Conservation (phyloP, 1,140 invertebrate species). For the Drosophila arizonae region DNA sequence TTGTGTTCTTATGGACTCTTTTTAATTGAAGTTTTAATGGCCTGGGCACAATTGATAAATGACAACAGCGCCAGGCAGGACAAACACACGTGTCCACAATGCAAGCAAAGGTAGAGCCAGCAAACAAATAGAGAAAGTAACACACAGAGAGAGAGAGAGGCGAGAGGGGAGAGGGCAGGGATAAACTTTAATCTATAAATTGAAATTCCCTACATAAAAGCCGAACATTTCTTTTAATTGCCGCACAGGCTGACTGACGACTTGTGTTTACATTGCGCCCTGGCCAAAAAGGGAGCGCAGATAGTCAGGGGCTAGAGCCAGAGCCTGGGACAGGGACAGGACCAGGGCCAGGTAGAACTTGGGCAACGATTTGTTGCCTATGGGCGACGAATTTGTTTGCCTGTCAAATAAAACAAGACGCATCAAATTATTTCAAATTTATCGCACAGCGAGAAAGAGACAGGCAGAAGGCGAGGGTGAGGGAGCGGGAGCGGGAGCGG, state of each 20-base stretch:
- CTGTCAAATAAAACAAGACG: conserved; percentile 81
- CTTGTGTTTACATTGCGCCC: conserved; percentile 63
- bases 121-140: conserved; percentile 13
- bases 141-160: not conserved
- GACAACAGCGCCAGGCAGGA: conserved; percentile 5
- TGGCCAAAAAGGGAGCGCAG: not conserved
- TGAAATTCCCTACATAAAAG: conserved; percentile 60
- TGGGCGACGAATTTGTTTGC: conserved; percentile 71
- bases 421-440: conserved; percentile 81
- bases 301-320: not conserved
- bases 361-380: conserved; percentile 44
- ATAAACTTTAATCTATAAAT: conserved; percentile 69
- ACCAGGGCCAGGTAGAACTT: not conserved
- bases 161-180: not conserved
- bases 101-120: conserved; percentile 5
- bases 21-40: conserved; percentile 32
- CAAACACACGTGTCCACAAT: conserved; percentile 4
- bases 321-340: not conserved
- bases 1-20: not conserved
- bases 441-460: conserved; percentile 47
- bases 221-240: conserved; percentile 63
- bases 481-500: too few species aligned
- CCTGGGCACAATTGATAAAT: conserved; percentile 34
- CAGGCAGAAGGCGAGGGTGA: not conserved
- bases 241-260: conserved; percentile 52